Evolutionary conservation across 2,888 invertebrate species (phyloP), one percentile per base, ranked within the genome.

Genomic region (Portevinia maculata): DNA sequence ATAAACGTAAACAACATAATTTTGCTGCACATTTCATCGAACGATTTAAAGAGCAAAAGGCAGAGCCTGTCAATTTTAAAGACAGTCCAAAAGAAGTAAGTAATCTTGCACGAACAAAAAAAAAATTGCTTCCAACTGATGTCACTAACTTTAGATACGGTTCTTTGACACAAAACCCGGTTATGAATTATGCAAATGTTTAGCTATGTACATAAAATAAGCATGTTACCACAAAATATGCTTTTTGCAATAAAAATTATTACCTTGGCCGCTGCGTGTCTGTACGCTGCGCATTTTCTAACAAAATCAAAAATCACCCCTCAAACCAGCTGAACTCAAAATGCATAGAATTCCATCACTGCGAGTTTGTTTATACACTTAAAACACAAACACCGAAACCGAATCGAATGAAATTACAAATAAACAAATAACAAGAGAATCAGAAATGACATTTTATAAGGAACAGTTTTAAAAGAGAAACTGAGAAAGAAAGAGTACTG

Each of bases 351-450:
- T 76, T 76, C 76, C 55, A 55, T n/a, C 8, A n/a, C 50, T 73
- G 52, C 73, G 57, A 46, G 59, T 73, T 79, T 79, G 67, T 73
- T 73, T 79, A 73, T 73, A 65, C 24, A 30, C 19, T 37, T 28
- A 37, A 9, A 37, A 11, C 6, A 37, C n/a, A 13, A 1, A 13
- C 34, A 34, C 9, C 11, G n/a, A 17, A 52, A 34, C 9, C 11
- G n/a, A 17, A 52, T 0, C 0, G 1, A 19, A 41, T 5, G 15
- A 32, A 13, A 2, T 11, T 6, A 9, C 15, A 37, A 9, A 21
- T 17, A 37, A 13, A 48, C 19, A 34, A 15, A 44, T 7, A 2
- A 0, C 1, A 4, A 9, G 21, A 57, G 24, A n/a, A n/a, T n/a
- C n/a, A n/a, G n/a, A 24, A 24, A 5, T 24, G 24, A 5, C 24